Evolutionary conservation across 1,140 invertebrate species (phyloP).

Genomic region (Drosophila trapezifrons): DNA sequence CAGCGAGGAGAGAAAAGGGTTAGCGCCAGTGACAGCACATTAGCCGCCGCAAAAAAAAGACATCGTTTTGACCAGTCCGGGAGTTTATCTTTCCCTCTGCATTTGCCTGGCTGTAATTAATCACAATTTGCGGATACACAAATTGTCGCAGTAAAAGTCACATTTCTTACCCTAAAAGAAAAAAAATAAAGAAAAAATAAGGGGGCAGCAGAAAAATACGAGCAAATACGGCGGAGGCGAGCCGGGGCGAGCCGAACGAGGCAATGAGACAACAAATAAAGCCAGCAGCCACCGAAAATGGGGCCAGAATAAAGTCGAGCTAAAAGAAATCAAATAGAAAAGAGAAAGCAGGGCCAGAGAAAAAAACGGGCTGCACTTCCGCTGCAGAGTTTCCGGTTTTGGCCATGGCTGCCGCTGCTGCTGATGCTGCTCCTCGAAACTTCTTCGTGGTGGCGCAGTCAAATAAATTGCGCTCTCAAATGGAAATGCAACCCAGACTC

Average conservation of each 20-base stretch:
- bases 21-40: conserved; percentile 38
- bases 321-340: conserved; percentile 56
- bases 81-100: conserved; percentile 26
- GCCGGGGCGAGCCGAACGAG: not conserved
- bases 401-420: conserved; percentile 15
- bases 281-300: conserved; percentile 55
- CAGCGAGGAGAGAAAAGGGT: conserved; percentile 15
- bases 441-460: conserved; percentile 69
- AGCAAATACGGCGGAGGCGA: conserved; percentile 1
- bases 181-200: not conserved
- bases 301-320: conserved; percentile 59
- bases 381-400: conserved; percentile 69
- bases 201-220: not conserved
- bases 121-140: conserved; percentile 71
- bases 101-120: conserved; percentile 51
- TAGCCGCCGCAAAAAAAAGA: conserved; percentile 25
- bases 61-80: conserved; percentile 37
- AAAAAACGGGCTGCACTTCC: conserved; percentile 71
- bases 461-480: conserved; percentile 76
- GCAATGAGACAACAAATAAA: conserved; percentile 66
- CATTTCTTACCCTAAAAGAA: conserved; percentile 50
- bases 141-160: conserved; percentile 72
- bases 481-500: conserved; percentile 69
- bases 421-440: conserved; percentile 56
- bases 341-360: conserved; percentile 7